phyloP scores from a whole-genome alignment of 2,888 invertebrate species.

The Conomelus anceps region DNA sequence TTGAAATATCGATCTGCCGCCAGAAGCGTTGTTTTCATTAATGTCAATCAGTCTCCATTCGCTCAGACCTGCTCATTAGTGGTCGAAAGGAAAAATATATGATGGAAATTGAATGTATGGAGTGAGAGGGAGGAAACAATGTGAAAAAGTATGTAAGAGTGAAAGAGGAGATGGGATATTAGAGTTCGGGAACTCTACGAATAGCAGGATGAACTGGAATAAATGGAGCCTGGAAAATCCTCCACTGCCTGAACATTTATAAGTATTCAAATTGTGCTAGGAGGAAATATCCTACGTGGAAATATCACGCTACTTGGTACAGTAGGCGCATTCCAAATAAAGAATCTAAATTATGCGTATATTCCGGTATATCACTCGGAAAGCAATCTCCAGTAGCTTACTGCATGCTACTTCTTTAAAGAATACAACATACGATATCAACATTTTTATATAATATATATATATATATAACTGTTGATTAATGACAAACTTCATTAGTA shows the following conservation, averaged over 20 bases:
- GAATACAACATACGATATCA: too few species aligned
- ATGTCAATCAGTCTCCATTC: neutral
- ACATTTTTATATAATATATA: too few species aligned
- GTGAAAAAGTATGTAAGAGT: neutral
- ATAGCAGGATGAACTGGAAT: neutral
- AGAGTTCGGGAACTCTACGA: neutral
- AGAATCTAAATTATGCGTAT: too few species aligned
- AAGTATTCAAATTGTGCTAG: neutral
- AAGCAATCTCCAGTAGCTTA: neutral
- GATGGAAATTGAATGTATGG: neutral
- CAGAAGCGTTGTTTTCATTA: neutral
- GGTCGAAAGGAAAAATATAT: neutral
- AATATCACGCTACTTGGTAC: neutral
- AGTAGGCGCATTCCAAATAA: too few species aligned
- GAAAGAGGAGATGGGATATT: neutral
- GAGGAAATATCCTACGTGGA: neutral
- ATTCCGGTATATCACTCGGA: neutral
- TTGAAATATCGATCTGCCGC: neutral
- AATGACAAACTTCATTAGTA: too few species aligned
- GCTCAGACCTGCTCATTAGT: neutral
- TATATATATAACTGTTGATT: too few species aligned
- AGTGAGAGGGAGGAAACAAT: neutral
- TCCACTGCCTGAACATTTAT: neutral
- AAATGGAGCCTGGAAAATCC: neutral
- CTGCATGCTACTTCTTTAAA: too few species aligned